Evolutionary conservation across 2,888 invertebrate genomes (phyloP), one percentile per base, ranked within the genome.

Genomic region (Protophormia terraenovae): DNA sequence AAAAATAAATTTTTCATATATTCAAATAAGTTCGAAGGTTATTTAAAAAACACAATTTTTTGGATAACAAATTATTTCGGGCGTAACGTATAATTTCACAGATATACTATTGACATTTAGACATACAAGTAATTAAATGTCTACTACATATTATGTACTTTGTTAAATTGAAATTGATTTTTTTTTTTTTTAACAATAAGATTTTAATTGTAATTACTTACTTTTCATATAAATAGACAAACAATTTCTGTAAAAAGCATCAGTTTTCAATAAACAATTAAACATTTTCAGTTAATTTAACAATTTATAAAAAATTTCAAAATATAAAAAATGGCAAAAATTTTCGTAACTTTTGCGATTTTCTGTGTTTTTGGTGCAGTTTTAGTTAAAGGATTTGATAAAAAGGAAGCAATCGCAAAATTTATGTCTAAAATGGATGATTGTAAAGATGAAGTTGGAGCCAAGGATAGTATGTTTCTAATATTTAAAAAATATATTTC

Each of bases 361-460:
- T 27, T 86, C 35, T 81, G 77, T 29, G 27, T 85, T 41, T 47
- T 87, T 62, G 72, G 50, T 19, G 80, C 67, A 7, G 75, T 58
- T 16, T 22, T 84, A 10, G 82, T 86, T 58, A 60, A 76, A 69
- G 85, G 78, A 14, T 87, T 89, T 19, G 88, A 88, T 27, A 87
- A 89, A 16, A 88, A 89, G 45, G 89, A 88, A 55, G 88, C 88
- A 10, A n/a, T 89, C 6, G 88, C 88, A 50, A 84, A 87, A 22
- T 88, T 90, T 14, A 72, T 88, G 83, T 66, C 72, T 14, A 35
- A 69, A 24, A 88, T 88, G 7, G 88, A 89, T 12, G 50, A 72
- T 10, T 93, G 92, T 78, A 87, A 89, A 45, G 83, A 55, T 2
- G 89, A 91, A 82, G 87, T 88, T 3, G 90, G 91, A 2, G 92